Conservation (phyloP, 2,797 vertebrate species). For the Semotilus atromaculatus region DNA sequence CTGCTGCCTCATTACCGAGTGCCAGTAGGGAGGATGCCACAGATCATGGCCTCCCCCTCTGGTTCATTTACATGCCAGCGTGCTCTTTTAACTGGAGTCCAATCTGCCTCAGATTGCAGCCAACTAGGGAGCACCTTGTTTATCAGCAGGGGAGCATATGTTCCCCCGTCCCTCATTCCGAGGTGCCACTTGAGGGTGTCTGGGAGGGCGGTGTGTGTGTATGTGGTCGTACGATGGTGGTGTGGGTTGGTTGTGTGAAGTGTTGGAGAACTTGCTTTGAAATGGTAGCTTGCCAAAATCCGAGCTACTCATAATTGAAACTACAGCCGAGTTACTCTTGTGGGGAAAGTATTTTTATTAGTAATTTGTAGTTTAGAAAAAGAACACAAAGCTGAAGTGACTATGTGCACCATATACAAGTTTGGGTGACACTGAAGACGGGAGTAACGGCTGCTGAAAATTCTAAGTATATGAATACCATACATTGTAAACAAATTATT, state of each 20-base stretch:
- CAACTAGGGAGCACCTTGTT: constrained; percentile 51
- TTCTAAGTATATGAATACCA: neutral
- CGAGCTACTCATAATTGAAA: neutral
- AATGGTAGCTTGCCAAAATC: neutral
- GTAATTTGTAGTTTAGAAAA: neutral
- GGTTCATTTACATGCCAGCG: constrained; percentile 59
- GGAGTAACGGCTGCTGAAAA: neutral
- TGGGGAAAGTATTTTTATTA: neutral
- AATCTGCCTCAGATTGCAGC: constrained; percentile 55
- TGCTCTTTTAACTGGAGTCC: constrained; percentile 57
- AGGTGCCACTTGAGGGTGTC: constrained; percentile 36
- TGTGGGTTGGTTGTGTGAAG: constrained; percentile 25
- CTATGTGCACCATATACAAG: neutral
- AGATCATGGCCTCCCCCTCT: constrained; percentile 35
- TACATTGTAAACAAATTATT: no score
- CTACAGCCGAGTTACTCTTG: neutral
- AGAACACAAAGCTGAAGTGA: neutral
- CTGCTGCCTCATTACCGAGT: constrained; percentile 36
- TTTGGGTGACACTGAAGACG: neutral
- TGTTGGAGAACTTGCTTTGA: constrained; percentile 10
- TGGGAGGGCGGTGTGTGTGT: constrained; percentile 23
- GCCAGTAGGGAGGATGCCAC: constrained; percentile 38
- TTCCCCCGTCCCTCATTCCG: constrained; percentile 28
- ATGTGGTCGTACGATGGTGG: neutral
- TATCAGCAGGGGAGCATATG: constrained; percentile 59